These are phyloP conservation scores for Corythornis vintsioides DNA, from an alignment of 2,113 vertebrate genomes.

Conservation along the genomic window DNA sequence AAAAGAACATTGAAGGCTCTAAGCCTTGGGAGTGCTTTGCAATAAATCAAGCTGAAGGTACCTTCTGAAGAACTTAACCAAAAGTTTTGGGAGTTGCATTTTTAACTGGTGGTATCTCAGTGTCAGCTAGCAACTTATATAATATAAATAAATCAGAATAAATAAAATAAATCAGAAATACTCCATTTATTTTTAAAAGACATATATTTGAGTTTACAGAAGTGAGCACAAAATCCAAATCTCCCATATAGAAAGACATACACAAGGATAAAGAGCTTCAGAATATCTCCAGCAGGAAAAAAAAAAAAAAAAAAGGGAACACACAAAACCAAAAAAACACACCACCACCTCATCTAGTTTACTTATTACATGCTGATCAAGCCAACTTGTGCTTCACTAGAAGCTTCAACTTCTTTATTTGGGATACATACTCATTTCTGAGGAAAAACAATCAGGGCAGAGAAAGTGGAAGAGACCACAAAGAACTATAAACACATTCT, in stretches of 20 bases:
- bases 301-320: background rate
- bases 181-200: background rate
- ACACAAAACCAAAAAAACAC: background rate
- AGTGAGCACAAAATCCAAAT: background rate
- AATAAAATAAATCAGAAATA: background rate
- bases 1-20: background rate
- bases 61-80: background rate
- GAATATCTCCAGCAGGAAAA: background rate
- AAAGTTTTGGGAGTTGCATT: background rate
- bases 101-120: background rate
- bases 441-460: background rate
- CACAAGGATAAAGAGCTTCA: background rate
- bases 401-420: background rate
- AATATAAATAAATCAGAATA: too few species aligned
- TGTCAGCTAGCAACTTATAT: background rate
- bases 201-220: background rate
- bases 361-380: background rate
- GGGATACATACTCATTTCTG: background rate
- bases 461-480: background rate
- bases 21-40: background rate
- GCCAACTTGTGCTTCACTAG: background rate
- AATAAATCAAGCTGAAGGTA: background rate
- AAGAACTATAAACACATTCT: conserved; percentile 1
- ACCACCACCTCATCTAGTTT: background rate
- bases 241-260: background rate